These are phyloP conservation scores for Andrena praecox DNA, from an alignment of 2,888 invertebrate species.

Conservation along the genomic window DNA sequence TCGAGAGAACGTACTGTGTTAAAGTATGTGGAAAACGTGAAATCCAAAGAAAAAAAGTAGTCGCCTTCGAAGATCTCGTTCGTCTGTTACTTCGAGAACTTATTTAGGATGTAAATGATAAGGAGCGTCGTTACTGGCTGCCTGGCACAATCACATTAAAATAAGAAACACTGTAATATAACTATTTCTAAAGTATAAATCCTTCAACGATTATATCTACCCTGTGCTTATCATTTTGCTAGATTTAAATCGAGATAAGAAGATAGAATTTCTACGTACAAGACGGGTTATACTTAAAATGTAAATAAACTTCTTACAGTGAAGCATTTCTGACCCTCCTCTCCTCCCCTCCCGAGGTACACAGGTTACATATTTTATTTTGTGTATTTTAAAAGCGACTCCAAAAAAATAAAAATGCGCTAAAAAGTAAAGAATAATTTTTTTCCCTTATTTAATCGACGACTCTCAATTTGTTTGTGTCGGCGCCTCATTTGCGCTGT, in stretches of 20 bases:
- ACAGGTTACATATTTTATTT: no score
- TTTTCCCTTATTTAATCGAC: no score
- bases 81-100: not conserved
- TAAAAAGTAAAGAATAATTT: no score
- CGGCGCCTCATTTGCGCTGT: no score
- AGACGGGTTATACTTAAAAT: constrained; percentile 28
- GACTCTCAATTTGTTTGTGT: no score
- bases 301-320: no score
- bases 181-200: constrained; percentile 9
- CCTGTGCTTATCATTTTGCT: not conserved
- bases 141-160: constrained; percentile 6
- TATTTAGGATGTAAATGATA: constrained; percentile 5
- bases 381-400: no score
- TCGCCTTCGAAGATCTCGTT: constrained; percentile 14
- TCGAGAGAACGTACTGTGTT: no score
- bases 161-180: not conserved
- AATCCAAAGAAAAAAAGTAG: constrained; percentile 10
- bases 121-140: not conserved
- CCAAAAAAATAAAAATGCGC: no score
- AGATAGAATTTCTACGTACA: not conserved
- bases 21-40: no score
- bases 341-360: no score
- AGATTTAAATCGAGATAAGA: not conserved
- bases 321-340: no score
- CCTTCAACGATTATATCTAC: not conserved